A percentile compares a stretch with the other conserved stretches of the same genome.
phyloP scores from a whole-genome alignment of 1,140 invertebrate species.

The Drosophila repletoides region DNA sequence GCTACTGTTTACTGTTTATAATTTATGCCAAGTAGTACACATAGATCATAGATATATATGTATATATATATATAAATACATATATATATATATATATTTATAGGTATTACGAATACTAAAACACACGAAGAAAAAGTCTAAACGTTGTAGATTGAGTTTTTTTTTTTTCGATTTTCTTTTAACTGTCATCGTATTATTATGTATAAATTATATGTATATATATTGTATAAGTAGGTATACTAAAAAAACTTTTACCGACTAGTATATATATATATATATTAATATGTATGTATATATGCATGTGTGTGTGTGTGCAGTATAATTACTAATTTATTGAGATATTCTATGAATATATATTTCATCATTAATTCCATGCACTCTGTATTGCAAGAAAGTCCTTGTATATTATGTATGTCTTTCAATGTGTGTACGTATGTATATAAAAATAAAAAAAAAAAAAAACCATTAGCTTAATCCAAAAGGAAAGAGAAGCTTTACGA shows the following conservation, averaged over 20 bases:
- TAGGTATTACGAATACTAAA: conserved; percentile 36
- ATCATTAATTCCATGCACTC: conserved; percentile 23
- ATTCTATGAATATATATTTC: conserved; percentile 69
- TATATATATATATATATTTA: conserved; percentile 9
- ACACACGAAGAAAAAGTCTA: conserved; percentile 46
- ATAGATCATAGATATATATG: conserved; percentile 60
- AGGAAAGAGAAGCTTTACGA: neutral
- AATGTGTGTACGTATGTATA: conserved; percentile 8
- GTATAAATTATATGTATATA: conserved; percentile 43
- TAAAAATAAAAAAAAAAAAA: conserved; percentile 22
- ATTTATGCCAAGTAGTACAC: conserved; percentile 53
- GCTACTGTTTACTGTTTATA: conserved; percentile 48
- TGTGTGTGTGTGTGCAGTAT: conserved; percentile 24
- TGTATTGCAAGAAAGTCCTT: neutral
- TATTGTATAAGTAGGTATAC: conserved; percentile 42
- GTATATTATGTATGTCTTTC: conserved; percentile 33
- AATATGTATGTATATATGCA: conserved; percentile 41
- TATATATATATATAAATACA: conserved; percentile 43
- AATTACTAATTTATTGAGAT: conserved; percentile 71
- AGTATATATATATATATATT: conserved; percentile 63
- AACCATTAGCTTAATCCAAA: conserved; percentile 42
- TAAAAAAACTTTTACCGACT: conserved; percentile 48
- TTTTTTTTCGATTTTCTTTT: neutral
- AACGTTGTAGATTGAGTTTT: conserved; percentile 44
- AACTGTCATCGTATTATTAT: conserved; percentile 20